Evolutionary conservation across 2,888 invertebrate species (phyloP), one percentile per base, ranked within the genome.

Genomic region (Leucoma salicis): DNA sequence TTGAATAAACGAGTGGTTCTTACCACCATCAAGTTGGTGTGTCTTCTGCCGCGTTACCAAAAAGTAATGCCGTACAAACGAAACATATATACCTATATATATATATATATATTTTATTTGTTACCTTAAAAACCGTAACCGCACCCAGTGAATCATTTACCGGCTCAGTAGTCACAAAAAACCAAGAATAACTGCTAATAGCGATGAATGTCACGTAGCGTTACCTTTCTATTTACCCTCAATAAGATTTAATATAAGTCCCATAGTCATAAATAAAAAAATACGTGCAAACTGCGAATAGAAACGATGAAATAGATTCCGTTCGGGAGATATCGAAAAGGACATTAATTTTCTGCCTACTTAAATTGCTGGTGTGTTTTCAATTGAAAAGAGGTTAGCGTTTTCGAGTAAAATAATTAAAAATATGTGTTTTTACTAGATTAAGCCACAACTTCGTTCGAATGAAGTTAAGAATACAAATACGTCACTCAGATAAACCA

Each of bases 261-360:
- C 52, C 53, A 60, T 60, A 57, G 59, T 59, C 59, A 64, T 74
- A 74, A 74, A 74, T 74, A 77, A 72, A 63, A 29, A 40, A 56
- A 60, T 63, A 61, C 63, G 64, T 53, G 56, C 56, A 64, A 62
- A 63, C 63, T 60, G 63, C 65, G 69, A 70, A 70, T 70, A 68
- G 67, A 66, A 29, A 68, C 69, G 71, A 74, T 76, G 69, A 74
- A 74, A 73, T 73, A 68, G 70, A 73, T 78, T 77, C 66, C 61
- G 68, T 62, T 63, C 49, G 57, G 60, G 60, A 60, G 70, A 70
- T 70, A 80, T 74, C 73, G 72, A 67, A 64, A 66, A 69, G 70
- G 71, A 74, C 75, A 78, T 82, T 82, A 76, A 82, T 80, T 79
- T 79, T 78, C 73, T 78, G 77, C 72, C 72, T 73, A 69, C 71